Evolutionary conservation across 1,140 invertebrate genomes (phyloP), one percentile per base, ranked within the genome.

Genomic region (Drosophila ironensis): DNA sequence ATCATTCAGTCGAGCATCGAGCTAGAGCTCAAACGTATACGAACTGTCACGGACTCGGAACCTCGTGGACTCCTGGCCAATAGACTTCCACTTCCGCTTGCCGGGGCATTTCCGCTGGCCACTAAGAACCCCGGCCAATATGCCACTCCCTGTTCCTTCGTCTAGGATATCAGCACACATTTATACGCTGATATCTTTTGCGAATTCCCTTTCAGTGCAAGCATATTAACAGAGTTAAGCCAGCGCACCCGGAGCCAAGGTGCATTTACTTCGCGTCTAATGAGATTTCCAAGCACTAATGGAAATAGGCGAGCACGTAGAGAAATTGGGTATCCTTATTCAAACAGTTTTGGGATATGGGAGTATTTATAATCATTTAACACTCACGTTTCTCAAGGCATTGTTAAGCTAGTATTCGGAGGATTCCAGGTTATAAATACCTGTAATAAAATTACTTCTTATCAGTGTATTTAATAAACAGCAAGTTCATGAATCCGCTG

Each of bases 1-100:
- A 86, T 84, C 80, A 86, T 86, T 86, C 80, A 84, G 64, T 78
- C 50, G 48, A 86, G 66, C 80, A 72, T 77, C 80, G 47, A 84
- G 74, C 71, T n/a, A n/a, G 70, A 71, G 71, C 56, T 86, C 66
- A 77, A 86, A 80, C 80, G 80, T 86, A 86, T 74, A 86, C 74
- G 71, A 78, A 86, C 86, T 86, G 80, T 86, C 80, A 86, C 54
- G 72, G 74, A 60, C 72, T 72, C 53, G 69, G 42, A 52, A 48
- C 53, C 16, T 17, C 25, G 33, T 33, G n/a, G 33, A 25, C 33
- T 37, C 20, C 57, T 64, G 71, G 30, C 40, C 56, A 52, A 50
- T 63, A 51, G 50, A 84, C 61, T 61, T 72, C 28, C 20, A 48
- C 59, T 59, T 61, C 52, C 57, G 50, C 48, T 53, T 82, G 77